These are phyloP conservation scores for Pelecanoides urinatrix DNA, from an alignment of 2,113 vertebrate genomes.

Conservation along the genomic window DNA sequence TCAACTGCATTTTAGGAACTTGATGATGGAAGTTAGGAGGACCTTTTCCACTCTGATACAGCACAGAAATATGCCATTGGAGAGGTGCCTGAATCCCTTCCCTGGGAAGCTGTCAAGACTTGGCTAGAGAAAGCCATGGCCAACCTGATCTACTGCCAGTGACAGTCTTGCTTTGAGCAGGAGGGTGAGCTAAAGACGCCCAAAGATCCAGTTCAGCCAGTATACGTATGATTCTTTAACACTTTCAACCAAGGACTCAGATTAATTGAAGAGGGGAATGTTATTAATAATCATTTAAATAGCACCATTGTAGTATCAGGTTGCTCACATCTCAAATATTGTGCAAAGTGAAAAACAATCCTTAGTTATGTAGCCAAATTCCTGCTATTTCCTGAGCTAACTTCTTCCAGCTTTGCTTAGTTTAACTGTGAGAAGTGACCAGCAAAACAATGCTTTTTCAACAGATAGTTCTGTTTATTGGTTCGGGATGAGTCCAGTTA, in stretches of 20 bases:
- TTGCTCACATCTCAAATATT: neutral
- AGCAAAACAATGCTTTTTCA: neutral
- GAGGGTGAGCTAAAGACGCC: neutral
- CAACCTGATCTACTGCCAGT: neutral
- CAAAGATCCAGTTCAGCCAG: neutral
- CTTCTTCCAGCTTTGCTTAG: neutral
- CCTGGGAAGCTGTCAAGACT: neutral
- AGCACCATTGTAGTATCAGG: neutral
- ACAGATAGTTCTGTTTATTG: neutral
- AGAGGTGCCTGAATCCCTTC: neutral
- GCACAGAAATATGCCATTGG: neutral
- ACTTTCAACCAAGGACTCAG: neutral
- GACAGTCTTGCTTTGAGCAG: neutral
- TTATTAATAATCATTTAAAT: neutral
- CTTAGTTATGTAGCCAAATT: neutral
- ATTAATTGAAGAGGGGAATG: neutral
- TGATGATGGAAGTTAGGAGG: neutral
- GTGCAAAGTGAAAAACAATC: neutral
- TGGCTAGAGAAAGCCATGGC: neutral
- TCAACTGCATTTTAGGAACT: neutral
- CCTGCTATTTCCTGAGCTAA: neutral
- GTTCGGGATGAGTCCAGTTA: neutral
- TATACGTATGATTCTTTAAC: neutral
- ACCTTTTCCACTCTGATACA: neutral
- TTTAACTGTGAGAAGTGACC: neutral